phyloP scores from a whole-genome alignment of 2,888 invertebrate genomes.

The Agrotis exclamationis region DNA sequence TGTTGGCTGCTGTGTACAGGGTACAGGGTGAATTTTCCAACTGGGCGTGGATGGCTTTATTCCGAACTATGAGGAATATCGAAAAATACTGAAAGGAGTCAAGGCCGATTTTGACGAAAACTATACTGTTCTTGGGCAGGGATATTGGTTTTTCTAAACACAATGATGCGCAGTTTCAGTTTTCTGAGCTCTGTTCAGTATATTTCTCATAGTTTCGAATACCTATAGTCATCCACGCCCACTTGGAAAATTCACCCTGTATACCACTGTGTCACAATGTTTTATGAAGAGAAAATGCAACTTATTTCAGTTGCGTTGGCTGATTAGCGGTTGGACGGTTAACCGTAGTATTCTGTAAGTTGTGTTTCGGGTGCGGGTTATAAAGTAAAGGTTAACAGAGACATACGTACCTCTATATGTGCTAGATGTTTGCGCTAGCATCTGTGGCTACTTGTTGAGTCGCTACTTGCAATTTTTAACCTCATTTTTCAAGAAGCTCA shows the following conservation, averaged over 20 bases:
- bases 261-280: conserved; percentile 4
- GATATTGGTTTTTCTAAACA: no score
- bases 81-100: no score
- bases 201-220: no score
- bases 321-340: conserved; percentile 36
- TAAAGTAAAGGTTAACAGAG: conserved; percentile 33
- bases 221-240: no score
- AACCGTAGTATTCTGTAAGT: conserved; percentile 24
- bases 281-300: conserved; percentile 18
- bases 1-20: not conserved
- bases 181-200: no score
- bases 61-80: no score
- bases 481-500: conserved; percentile 11
- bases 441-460: conserved; percentile 55
- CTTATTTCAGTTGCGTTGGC: conserved; percentile 30
- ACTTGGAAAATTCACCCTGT: no score
- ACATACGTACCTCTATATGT: conserved; percentile 3
- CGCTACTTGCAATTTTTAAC: conserved; percentile 42
- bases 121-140: no score
- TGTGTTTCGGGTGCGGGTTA: conserved; percentile 31
- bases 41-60: no score
- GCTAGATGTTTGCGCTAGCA: conserved; percentile 21
- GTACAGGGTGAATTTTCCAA: not conserved
- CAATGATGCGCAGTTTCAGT: no score
- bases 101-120: no score